A percentile compares a stretch with the other conserved stretches of the same genome.
phyloP scores from a whole-genome alignment of 2,888 invertebrate species.

The Orchestes rusci region DNA sequence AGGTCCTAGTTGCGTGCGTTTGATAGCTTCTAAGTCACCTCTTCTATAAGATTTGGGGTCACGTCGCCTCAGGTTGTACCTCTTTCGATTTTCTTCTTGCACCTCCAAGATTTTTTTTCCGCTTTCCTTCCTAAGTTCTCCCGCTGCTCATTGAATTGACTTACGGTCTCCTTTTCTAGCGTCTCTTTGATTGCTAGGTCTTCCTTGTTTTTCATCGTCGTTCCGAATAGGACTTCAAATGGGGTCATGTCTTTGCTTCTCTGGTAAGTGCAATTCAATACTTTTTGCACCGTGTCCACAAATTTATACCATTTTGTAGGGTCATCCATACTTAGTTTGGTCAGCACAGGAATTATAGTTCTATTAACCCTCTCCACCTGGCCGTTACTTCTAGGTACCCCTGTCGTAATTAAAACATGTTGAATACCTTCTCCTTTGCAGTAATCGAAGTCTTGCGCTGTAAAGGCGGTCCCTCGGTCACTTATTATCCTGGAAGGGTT shows the following conservation, averaged over 20 bases:
- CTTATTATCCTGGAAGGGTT: slow-evolving; percentile 35
- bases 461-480: slow-evolving; percentile 38
- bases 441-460: slow-evolving; percentile 32
- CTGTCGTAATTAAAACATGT: slow-evolving; percentile 30
- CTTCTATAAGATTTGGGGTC: too few relatives aligned
- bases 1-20: slow-evolving; percentile 36
- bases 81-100: slow-evolving; percentile 29
- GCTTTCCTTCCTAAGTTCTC: too few relatives aligned
- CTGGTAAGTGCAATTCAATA: too few relatives aligned
- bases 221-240: slow-evolving; percentile 22
- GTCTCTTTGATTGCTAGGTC: too few relatives aligned
- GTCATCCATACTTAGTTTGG: too few relatives aligned
- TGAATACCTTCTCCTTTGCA: slow-evolving; percentile 35
- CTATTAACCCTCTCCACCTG: slow-evolving; percentile 33
- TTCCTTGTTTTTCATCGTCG: slow-evolving; percentile 26
- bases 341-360: slow-evolving; percentile 13
- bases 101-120: slow-evolving; percentile 20
- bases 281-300: slow-evolving; percentile 14
- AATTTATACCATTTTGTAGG: too few relatives aligned
- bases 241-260: slow-evolving; percentile 23
- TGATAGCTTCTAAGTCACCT: slow-evolving; percentile 36
- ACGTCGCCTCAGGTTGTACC: slow-evolving; percentile 25
- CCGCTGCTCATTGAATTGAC: too few relatives aligned
- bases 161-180: too few relatives aligned
- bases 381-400: slow-evolving; percentile 37